phyloP scores from a whole-genome alignment of 2,888 invertebrate genomes.

The Perizoma affinitatum region DNA sequence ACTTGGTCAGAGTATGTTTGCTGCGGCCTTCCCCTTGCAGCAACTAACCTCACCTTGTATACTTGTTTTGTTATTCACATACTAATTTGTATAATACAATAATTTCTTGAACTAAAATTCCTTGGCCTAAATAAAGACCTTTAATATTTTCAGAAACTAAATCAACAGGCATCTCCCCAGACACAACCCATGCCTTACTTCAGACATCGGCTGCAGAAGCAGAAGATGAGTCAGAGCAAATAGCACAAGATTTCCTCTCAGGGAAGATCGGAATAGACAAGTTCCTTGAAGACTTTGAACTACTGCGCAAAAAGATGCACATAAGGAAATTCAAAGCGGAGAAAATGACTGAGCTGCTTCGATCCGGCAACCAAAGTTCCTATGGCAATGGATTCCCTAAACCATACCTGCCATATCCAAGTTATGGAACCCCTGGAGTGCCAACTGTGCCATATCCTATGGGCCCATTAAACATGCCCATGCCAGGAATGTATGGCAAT shows the following conservation, averaged over 20 bases:
- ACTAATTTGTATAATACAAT: too few species aligned
- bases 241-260: conserved; percentile 91
- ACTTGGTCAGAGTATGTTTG: too few species aligned
- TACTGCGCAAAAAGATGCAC: conserved; percentile 84
- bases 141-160: conserved; percentile 85
- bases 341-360: conserved; percentile 92
- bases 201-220: conserved; percentile 96
- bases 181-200: conserved; percentile 93
- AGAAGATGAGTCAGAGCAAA: conserved; percentile 95
- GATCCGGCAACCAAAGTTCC: conserved; percentile 62
- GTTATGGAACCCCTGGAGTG: conserved; percentile 70
- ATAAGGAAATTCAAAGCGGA: conserved; percentile 95
- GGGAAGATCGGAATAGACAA: conserved; percentile 89
- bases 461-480: conserved; percentile 90
- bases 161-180: conserved; percentile 90
- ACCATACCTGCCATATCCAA: conserved; percentile 75
- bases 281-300: conserved; percentile 93
- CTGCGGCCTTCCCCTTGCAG: too few species aligned
- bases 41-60: too few species aligned
- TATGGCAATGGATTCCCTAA: conserved; percentile 70
- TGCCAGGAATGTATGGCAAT: conserved; percentile 85
- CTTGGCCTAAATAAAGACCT: neutral
- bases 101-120: too few species aligned
- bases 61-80: too few species aligned
- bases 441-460: conserved; percentile 88